These are phyloP conservation scores for Stictocephala bisonia DNA, from an alignment of 2,888 invertebrate species.

Conservation along the genomic window DNA sequence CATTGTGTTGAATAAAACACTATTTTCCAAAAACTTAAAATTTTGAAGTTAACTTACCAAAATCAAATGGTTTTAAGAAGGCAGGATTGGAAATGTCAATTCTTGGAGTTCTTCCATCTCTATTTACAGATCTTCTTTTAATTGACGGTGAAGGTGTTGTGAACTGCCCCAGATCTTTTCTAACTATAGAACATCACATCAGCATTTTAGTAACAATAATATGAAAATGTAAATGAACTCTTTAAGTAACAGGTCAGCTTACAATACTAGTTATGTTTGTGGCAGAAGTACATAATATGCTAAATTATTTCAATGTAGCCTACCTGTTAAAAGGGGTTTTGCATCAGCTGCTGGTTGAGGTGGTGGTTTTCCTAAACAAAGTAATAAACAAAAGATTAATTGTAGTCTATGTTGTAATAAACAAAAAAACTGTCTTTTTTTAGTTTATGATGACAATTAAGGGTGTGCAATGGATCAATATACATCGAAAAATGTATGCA, in stretches of 20 bases:
- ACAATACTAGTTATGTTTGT: no score
- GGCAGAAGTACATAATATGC: no score
- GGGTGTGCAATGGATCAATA: no score
- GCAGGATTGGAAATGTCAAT: constrained; percentile 54
- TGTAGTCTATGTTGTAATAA: no score
- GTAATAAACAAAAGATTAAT: no score
- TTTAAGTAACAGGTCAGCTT: no score
- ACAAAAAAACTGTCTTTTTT: no score
- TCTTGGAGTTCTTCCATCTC: constrained; percentile 33
- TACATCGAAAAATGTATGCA: no score
- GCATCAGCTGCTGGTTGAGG: neutral
- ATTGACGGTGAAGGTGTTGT: constrained; percentile 5
- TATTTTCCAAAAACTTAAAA: neutral
- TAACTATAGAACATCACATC: neutral
- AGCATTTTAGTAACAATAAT: neutral
- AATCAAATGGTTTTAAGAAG: constrained; percentile 57
- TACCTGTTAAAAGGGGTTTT: constrained; percentile 23
- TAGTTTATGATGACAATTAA: no score
- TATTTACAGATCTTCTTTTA: neutral
- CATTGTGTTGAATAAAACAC: no score
- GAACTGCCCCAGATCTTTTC: neutral
- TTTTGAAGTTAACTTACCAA: constrained; percentile 51
- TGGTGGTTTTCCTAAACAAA: constrained; percentile 20
- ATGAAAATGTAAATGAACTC: neutral
- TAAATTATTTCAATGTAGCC: no score